Conservation (phyloP, 2,797 vertebrate genomes). For the Lycodopsis pacificus region DNA sequence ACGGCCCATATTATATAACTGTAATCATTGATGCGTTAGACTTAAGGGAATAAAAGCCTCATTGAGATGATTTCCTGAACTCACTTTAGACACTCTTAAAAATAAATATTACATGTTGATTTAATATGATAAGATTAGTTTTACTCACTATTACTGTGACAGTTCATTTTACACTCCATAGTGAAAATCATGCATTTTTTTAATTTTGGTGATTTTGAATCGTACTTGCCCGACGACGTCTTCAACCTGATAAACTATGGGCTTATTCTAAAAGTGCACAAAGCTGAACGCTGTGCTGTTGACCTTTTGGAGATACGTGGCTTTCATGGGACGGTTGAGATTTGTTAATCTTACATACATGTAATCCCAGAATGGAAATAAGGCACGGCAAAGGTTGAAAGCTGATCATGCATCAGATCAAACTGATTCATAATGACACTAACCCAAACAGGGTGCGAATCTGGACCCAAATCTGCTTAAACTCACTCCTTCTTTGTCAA, state of each 20-base stretch:
- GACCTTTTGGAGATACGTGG: neutral
- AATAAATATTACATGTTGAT: neutral
- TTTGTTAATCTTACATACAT: constrained; percentile 34
- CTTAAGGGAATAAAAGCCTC: neutral
- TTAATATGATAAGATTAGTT: neutral
- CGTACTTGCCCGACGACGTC: neutral
- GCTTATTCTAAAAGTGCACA: neutral
- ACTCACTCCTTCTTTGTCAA: constrained; percentile 77
- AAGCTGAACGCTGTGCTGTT: neutral
- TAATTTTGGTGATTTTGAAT: neutral
- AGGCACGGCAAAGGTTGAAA: constrained; percentile 35
- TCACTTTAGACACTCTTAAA: neutral
- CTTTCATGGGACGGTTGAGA: neutral
- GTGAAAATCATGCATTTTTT: neutral
- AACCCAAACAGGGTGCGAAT: constrained; percentile 78
- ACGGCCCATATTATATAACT: neutral
- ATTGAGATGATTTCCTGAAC: neutral
- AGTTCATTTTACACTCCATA: neutral
- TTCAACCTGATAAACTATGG: neutral
- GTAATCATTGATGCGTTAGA: neutral
- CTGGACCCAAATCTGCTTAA: constrained; percentile 81
- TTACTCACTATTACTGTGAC: neutral
- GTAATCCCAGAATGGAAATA: constrained; percentile 18
- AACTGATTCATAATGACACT: constrained; percentile 72
- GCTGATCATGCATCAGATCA: constrained; percentile 68